Conservation (phyloP, 2,113 vertebrate genomes). For the human region GRCh38 chr17:19915501-19916000, state of each 20-base stretch:
- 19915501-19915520: neutral
- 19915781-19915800: neutral
- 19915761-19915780: too few species aligned
- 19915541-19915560: neutral
- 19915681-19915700: neutral
- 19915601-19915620: neutral
- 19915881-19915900: neutral
- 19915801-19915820: neutral
- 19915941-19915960: neutral
- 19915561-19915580: neutral
- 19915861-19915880: neutral
- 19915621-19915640: neutral
- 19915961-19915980: neutral
- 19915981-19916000: neutral
- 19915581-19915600: neutral
- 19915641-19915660: slow-evolving; percentile 9
- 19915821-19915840: neutral
- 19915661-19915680: neutral
- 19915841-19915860: neutral
- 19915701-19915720: neutral
- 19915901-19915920: neutral
- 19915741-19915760: neutral
- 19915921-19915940: neutral
- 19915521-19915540: neutral
- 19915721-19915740: neutral